Evolutionary conservation across 2,113 vertebrate genomes (phyloP), one percentile per base, ranked within the genome.

Genomic region (Struthio camelus): DNA sequence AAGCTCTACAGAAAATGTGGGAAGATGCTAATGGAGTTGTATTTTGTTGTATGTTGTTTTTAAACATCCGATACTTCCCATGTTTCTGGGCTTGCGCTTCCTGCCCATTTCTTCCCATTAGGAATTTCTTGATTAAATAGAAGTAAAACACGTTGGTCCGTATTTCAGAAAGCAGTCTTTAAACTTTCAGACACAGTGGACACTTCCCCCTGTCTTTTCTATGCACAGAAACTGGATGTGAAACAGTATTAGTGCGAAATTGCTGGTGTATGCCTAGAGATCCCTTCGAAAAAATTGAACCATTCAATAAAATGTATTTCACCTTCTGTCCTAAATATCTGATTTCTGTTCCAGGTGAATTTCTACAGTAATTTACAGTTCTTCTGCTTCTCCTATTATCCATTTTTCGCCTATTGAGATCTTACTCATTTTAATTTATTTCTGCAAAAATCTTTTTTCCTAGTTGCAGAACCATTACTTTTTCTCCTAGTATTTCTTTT

Each of bases 371-470:
- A 96, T 96, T 87, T 96, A 34, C 93, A 94, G 72, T 92, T 91
- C 90, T 95, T 85, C 88, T 94, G 84, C 84, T 95, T 94, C 79
- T 90, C 85, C 80, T 88, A 90, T 96, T 97, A 96, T 82, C 90
- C 72, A 84, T 97, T 97, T 97, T 96, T 3, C 82, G 56, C 65
- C 82, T 95, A 79, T 95, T 97, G 96, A 90, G 76, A 89, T 89
- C 71, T 93, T 86, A 80, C 24, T 97, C 59, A 96, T 97, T 96
- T 96, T 93, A 85, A 96, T 97, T 97, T 94, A 87, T 87, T 95
- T 95, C 94, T 95, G 91, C 77, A 93, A 91, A 58, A 94, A 65
- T 59, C 87, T 82, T 87, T 91, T 92, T 93, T 84, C 73, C 79
- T 87, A 65, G 72, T 95, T 62, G 27, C 69, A 90, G 70, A 69